These are phyloP conservation scores for Eumaeus atala DNA, from an alignment of 1,140 invertebrate species.

Conservation along the genomic window DNA sequence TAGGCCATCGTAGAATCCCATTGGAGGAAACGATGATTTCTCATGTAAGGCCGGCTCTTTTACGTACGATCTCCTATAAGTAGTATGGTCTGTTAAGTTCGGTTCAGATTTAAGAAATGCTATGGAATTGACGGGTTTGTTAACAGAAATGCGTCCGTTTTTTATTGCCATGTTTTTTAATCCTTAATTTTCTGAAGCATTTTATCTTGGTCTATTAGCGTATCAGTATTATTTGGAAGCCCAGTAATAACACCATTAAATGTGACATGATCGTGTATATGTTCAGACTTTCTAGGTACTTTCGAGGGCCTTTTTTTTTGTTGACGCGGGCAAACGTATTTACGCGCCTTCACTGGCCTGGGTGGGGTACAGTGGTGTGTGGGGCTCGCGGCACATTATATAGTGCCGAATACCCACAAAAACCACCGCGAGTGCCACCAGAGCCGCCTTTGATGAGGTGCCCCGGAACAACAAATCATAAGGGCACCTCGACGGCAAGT, in stretches of 20 bases:
- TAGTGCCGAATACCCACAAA: too few species aligned
- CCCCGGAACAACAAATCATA: too few species aligned
- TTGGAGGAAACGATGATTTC: neutral
- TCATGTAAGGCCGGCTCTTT: neutral
- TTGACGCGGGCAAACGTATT: too few species aligned
- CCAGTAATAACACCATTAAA: neutral
- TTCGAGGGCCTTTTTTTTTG: neutral
- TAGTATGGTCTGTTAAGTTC: neutral
- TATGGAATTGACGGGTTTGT: neutral
- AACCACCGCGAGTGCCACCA: too few species aligned
- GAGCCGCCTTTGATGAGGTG: too few species aligned
- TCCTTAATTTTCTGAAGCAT: neutral
- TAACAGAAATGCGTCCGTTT: neutral
- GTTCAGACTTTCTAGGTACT: neutral
- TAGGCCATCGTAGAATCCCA: neutral
- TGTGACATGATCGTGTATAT: constrained; percentile 1
- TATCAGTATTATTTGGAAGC: neutral
- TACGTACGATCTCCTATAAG: neutral
- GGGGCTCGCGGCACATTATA: too few species aligned
- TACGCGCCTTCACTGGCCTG: too few species aligned
- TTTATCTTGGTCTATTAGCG: neutral
- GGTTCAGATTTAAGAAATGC: neutral
- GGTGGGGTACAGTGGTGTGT: too few species aligned
- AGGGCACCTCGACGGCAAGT: too few species aligned
- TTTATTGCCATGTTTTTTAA: constrained; percentile 1